A percentile compares a stretch with the other conserved stretches of the same genome.
Evolutionary conservation across 2,888 invertebrate species (phyloP).

Genomic region (Acanthosepion lycidas): DNA sequence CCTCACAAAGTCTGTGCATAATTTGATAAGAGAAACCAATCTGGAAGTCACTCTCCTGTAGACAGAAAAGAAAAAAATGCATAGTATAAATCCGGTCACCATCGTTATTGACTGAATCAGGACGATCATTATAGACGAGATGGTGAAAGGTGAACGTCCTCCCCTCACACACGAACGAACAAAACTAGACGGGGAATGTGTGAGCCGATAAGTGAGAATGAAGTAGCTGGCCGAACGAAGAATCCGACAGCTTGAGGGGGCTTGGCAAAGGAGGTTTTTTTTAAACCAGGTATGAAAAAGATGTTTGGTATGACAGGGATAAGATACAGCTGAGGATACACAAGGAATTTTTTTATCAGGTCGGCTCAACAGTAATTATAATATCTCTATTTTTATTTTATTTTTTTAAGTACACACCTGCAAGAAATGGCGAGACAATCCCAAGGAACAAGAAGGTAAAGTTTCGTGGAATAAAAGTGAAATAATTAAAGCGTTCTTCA

Average conservation of each 20-base stretch:
- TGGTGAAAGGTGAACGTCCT: neutral
- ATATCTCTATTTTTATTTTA: fast-evolving
- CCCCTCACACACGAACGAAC: neutral
- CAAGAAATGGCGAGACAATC: neutral
- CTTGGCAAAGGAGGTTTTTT: neutral
- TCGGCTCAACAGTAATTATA: neutral
- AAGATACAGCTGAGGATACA: neutral
- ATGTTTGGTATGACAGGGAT: neutral
- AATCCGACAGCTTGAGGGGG: neutral
- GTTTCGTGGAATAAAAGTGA: neutral
- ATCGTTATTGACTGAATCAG: neutral
- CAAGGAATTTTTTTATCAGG: neutral
- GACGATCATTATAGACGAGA: neutral
- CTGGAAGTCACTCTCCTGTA: neutral
- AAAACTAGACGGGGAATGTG: neutral
- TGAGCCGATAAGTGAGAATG: neutral
- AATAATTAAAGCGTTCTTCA: neutral
- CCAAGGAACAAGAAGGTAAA: neutral
- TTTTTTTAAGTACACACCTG: neutral
- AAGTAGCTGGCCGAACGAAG: neutral
- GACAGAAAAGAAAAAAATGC: neutral
- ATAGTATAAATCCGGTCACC: neutral
- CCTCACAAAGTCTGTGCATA: neutral
- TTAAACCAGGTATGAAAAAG: neutral
- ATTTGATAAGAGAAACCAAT: neutral